Percentiles rank a stretch among this genome's conserved stretches.
Evolutionary conservation across 2,888 invertebrate species (phyloP).

Genomic region (Notodonta ziczac): DNA sequence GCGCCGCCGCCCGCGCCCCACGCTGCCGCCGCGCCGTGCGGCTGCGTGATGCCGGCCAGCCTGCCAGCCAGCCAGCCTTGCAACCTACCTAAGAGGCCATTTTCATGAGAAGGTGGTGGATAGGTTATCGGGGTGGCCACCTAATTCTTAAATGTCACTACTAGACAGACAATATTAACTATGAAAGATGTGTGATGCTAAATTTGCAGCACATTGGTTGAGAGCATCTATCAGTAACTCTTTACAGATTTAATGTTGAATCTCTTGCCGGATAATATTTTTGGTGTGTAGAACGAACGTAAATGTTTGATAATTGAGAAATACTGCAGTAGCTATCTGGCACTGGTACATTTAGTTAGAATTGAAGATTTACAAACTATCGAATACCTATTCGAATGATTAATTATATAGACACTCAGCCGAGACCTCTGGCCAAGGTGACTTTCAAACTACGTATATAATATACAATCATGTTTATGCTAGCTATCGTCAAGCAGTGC

Average conservation of each 20-base stretch:
- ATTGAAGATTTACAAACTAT: background rate
- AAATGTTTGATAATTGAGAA: no score
- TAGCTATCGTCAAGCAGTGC: background rate
- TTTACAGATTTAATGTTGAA: no score
- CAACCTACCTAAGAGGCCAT: slow-evolving; percentile 35
- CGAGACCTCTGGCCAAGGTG: slow-evolving; percentile 3
- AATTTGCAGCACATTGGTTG: background rate
- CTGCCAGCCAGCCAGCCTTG: slow-evolving; percentile 35
- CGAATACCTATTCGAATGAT: background rate
- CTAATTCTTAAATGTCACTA: background rate
- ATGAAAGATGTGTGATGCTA: background rate
- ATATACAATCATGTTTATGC: background rate
- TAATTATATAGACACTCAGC: slow-evolving; percentile 3
- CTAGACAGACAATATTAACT: background rate
- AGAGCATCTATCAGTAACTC: background rate
- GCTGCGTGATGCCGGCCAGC: slow-evolving; percentile 52
- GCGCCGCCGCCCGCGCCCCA: slow-evolving; percentile 40
- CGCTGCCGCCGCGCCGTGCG: slow-evolving; percentile 38
- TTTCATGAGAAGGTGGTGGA: slow-evolving; percentile 22
- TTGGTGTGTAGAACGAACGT: no score
- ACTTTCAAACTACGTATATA: background rate
- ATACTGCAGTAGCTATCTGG: no score
- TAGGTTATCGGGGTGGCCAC: background rate
- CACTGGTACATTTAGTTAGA: background rate
- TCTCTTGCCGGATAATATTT: no score